Evolutionary conservation across 1,140 invertebrate genomes (phyloP), one percentile per base, ranked within the genome.

Genomic region (Apis dorsata): DNA sequence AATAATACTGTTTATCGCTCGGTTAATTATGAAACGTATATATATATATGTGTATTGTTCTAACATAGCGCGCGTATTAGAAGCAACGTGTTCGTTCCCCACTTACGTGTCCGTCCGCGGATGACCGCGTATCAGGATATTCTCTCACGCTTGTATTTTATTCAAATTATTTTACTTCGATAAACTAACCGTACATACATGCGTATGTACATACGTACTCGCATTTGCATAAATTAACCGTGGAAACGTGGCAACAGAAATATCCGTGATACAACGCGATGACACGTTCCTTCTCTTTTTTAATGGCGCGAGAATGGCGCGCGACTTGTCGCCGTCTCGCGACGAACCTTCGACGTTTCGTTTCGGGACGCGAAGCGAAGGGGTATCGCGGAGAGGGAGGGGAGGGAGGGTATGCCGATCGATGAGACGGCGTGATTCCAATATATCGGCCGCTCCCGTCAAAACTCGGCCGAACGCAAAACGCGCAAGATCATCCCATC

Each of bases 21-120:
- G 17, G 81, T 72, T 83, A 78, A 83, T 83, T 78, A 21, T 24
- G 66, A 55, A 63, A 70, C 19, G 10, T 57, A 51, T 57, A 51
- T 28, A 3, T 7, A 5, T 13, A 13, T 21, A n/a, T 12, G 13
- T 15, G 19, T 11, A 13, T 10, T 9, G n/a, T 51, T 11, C 10
- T 10, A 11, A 4, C 11, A 59, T 60, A 59, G 19, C 57, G 19
- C 57, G 8, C 13, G 24, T 8, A 24, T 15, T 63, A 63, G 28
- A 63, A 28, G 12, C 15, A 19, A 65, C 15, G 17, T 9, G 2
- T 65, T 17, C 10, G 34, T 65, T 34, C 10, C 24, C 15, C 44
- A 63, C 44, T 53, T 28, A 17, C 34, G 34, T 65, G 63, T 17
- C n/a, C n/a, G n/a, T n/a, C n/a, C n/a, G n/a, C n/a, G 65, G 28